Base-by-base conservation (phyloP, 2,888 invertebrate species). In the Tholera decimalis region DNA sequence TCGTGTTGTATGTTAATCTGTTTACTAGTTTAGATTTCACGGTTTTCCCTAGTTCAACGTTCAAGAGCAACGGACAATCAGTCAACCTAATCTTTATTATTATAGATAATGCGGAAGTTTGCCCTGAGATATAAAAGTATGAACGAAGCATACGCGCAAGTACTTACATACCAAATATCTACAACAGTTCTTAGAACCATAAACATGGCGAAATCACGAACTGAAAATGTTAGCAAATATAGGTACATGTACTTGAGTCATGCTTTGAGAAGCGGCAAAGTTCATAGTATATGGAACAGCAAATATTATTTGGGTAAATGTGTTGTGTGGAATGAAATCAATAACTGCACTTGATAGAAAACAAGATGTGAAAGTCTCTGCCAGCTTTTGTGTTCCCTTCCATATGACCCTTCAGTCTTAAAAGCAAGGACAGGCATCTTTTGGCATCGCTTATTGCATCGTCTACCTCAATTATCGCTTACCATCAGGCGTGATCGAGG, bases 101-200 rank as follows among this genome's bases (percentile, higher is more conserved):
- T 62, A 74, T 56, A 58, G 63, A 74, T 69, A 53, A 65, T 43
- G 47, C 60, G 71, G 64, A 72, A 65, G 47, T 72, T 68, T 64
- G 7, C 41, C 7, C 3, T 9, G 24, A 24, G 50, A 60, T 53
- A 46, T 41, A 44, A 47, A 57, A 20, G 15, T 50, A 30, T n/a
- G 2, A n/a, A n/a, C n/a, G 1, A 24, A 4, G 9, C 20, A 43
- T 47, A 37, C 22, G 50, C 3, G 11, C 39, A 66, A 50, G 39
- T 51, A 49, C 20, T 15, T n/a, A n/a, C n/a, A 18, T 43, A 56
- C 55, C 68, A 44, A 56, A 72, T 46, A 44, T 3, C 24, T 24
- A 41, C 20, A 35, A 18, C 7, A 41, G 8, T 59, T 55, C 46
- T 13, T 2, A 47, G 30, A 53, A 67, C 9, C 20, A 39, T 59